Percentiles rank a stretch among this genome's conserved stretches.
phyloP scores from a whole-genome alignment of 2,888 invertebrate genomes.

The Drosophila meridionalis region DNA sequence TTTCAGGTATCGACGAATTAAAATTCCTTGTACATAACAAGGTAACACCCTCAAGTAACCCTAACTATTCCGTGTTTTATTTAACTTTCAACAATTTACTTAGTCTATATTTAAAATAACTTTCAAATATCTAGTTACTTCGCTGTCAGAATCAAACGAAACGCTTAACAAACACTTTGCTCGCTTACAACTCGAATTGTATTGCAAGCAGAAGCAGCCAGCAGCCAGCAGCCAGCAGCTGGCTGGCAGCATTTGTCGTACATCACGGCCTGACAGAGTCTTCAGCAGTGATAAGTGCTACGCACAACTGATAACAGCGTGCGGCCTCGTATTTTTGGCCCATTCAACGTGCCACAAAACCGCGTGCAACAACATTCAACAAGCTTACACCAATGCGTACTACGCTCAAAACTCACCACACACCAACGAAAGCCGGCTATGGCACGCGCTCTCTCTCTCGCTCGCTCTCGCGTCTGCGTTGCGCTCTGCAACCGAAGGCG shows the following conservation, averaged over 20 bases:
- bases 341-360: conserved; percentile 25
- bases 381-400: conserved; percentile 68
- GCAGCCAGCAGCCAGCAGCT: neutral
- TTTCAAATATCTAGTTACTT: neutral
- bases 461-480: conserved; percentile 54
- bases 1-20: too few relatives aligned
- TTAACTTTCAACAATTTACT: too few relatives aligned
- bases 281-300: conserved; percentile 13
- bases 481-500: conserved; percentile 33
- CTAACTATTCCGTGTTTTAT: too few relatives aligned
- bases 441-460: conserved; percentile 13
- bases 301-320: conserved; percentile 64
- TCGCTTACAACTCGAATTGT: neutral
- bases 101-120: neutral
- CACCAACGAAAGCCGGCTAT: conserved; percentile 74
- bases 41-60: too few relatives aligned
- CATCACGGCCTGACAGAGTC: neutral
- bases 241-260: neutral
- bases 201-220: neutral
- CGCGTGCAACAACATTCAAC: conserved; percentile 49
- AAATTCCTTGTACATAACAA: too few relatives aligned
- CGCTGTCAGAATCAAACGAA: neutral
- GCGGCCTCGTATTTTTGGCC: conserved; percentile 20
- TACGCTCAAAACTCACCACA: conserved; percentile 58
- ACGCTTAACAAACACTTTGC: neutral